Conservation (phyloP, 2,888 invertebrate species). For the Macropis europaea region DNA sequence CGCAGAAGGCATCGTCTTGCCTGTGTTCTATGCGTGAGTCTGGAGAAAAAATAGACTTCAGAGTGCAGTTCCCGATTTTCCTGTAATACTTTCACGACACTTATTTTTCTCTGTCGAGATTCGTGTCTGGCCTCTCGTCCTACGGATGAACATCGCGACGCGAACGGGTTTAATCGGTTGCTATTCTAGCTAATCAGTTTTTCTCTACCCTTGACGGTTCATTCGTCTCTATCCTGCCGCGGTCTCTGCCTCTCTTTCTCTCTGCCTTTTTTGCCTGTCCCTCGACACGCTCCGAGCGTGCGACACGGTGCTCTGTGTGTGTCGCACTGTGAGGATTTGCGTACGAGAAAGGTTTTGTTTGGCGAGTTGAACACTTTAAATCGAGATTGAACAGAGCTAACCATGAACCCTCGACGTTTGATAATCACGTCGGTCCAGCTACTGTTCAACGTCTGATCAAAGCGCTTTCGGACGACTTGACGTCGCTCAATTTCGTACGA, state of each 20-base stretch:
- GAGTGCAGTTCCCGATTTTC: too few species aligned
- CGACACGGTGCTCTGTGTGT: conserved; percentile 19
- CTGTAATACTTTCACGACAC: too few species aligned
- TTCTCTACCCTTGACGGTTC: conserved; percentile 5
- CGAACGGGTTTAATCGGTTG: conserved; percentile 26
- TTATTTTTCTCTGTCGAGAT: background rate
- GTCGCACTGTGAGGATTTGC: conserved; percentile 17
- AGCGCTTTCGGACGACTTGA: background rate
- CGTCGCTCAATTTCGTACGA: conserved; percentile 4
- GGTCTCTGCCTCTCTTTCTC: background rate
- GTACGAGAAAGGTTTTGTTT: background rate
- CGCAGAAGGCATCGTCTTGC: too few species aligned
- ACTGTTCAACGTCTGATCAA: conserved; percentile 12
- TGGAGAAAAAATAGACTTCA: too few species aligned
- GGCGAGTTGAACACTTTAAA: background rate
- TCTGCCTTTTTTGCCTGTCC: conserved; percentile 8
- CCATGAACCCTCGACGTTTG: conserved; percentile 7
- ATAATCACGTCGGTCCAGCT: background rate
- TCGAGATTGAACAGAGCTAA: background rate
- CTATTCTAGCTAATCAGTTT: conserved; percentile 14
- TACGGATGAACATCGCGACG: conserved; percentile 24
- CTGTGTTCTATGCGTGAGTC: too few species aligned
- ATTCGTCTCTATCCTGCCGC: background rate
- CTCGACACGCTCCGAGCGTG: background rate
- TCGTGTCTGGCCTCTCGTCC: conserved; percentile 43